Evolutionary conservation across 2,113 vertebrate species (phyloP), one percentile per base, ranked within the genome.

Genomic region (Entelurus aequoreus): DNA sequence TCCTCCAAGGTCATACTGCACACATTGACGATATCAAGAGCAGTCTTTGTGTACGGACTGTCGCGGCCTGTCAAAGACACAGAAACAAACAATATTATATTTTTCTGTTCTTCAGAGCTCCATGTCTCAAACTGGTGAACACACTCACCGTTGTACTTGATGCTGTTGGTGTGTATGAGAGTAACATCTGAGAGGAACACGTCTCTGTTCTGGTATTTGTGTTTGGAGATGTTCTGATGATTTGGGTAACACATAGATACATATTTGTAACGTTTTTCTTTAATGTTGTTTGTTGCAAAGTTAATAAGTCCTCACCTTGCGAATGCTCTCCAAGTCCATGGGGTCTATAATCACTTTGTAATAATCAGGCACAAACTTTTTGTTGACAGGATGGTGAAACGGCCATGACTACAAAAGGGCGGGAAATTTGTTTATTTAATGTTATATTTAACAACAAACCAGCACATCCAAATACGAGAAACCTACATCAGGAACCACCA

Each of bases 281-380:
- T 16, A 1, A 13, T 5, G 21, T n/a, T 8, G 37, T 48, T 4
- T 16, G 9, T 14, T 56, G 48, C 2, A 13, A 5, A 6, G 14
- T 0, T 19, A 12, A 42, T 16, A 35, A 28, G 11, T 14, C 58
- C 89, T 69, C 36, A 98, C 97, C 93, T 98, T 98, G 64, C 96
- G 92, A 75, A 98, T 90, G 19, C 81, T 91, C 84, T 98, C 96
- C 82, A 99, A 88, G 68, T 99, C 97, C 96, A 99, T 98, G 12
- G 97, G 97, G 73, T 77, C 91, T 21, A 90, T 76, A 40, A 99
- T 99, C 61, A 99, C 96, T 78, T 98, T 98, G 76, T 97, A 95
- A 85, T 99, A 99, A 84, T 99, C 96, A 15, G 97, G 95, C 78
- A 99, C 94, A 92, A 98, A 98, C 87, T 98, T 99, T 62, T 98